These are phyloP conservation scores for Elegia similella DNA, from an alignment of 2,888 invertebrate species.

Conservation along the genomic window DNA sequence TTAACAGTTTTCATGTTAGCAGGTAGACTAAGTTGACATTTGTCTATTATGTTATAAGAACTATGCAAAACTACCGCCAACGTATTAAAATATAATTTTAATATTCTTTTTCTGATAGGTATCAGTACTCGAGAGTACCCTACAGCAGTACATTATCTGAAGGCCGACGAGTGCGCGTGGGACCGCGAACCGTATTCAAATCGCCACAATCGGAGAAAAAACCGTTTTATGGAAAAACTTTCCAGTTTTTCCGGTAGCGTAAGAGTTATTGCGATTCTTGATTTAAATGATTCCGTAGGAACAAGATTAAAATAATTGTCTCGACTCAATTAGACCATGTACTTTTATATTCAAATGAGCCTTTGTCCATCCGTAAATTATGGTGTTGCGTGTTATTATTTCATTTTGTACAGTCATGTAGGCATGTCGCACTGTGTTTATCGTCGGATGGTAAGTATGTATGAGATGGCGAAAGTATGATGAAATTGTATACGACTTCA, in stretches of 20 bases:
- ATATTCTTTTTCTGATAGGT: no score
- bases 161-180: constrained; percentile 58
- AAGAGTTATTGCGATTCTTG: constrained; percentile 44
- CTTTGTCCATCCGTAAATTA: constrained; percentile 56
- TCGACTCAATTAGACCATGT: constrained; percentile 31
- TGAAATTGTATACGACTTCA: not conserved
- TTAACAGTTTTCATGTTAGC: no score
- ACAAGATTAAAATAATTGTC: constrained; percentile 62
- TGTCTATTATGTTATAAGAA: no score
- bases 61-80: no score
- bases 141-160: constrained; percentile 26
- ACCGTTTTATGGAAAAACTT: constrained; percentile 61
- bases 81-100: no score
- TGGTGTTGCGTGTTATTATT: constrained; percentile 40
- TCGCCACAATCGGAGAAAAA: constrained; percentile 46
- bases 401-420: constrained; percentile 13
- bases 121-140: not conserved
- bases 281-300: constrained; percentile 53
- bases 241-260: constrained; percentile 76
- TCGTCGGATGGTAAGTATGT: not conserved
- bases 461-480: not conserved
- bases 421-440: not conserved
- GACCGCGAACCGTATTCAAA: constrained; percentile 65
- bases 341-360: constrained; percentile 69
- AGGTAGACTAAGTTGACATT: no score